phyloP scores from a whole-genome alignment of 2,888 invertebrate genomes.

The Scrobipalpa atriplicella region DNA sequence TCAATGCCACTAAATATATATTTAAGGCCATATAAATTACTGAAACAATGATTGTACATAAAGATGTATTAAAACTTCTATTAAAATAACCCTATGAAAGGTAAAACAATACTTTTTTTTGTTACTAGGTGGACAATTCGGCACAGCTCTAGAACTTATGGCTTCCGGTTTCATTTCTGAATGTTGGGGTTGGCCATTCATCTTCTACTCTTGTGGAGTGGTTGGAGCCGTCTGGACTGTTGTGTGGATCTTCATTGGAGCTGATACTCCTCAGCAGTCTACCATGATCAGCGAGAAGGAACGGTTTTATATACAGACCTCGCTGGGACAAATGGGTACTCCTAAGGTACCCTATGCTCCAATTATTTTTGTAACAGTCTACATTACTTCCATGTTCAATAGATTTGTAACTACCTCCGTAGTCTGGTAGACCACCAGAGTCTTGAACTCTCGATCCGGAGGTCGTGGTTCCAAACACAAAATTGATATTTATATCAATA shows the following conservation, averaged over 20 bases:
- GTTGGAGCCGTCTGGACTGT: constrained; percentile 80
- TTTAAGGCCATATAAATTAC: too few species aligned
- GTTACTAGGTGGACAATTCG: constrained; percentile 77
- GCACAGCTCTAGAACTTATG: constrained; percentile 82
- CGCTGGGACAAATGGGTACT: constrained; percentile 49
- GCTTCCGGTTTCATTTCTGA: constrained; percentile 69
- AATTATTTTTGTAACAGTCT: too few species aligned
- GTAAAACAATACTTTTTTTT: neutral
- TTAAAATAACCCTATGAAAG: too few species aligned
- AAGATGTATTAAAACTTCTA: too few species aligned
- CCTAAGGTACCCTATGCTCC: constrained; percentile 43
- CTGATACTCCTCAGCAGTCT: constrained; percentile 84
- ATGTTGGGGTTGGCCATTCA: constrained; percentile 85
- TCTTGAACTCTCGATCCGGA: too few species aligned
- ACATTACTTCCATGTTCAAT: neutral
- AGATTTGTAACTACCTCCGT: too few species aligned
- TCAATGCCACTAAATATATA: too few species aligned
- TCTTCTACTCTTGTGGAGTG: constrained; percentile 85
- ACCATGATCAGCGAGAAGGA: constrained; percentile 83
- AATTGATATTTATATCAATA: too few species aligned
- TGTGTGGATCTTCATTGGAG: constrained; percentile 83
- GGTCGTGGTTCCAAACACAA: too few species aligned
- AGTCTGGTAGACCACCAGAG: too few species aligned
- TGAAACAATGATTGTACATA: too few species aligned
- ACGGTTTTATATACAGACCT: constrained; percentile 83